These are phyloP conservation scores for Eumacrocentrus americanus DNA, from an alignment of 2,888 invertebrate species.

Conservation along the genomic window DNA sequence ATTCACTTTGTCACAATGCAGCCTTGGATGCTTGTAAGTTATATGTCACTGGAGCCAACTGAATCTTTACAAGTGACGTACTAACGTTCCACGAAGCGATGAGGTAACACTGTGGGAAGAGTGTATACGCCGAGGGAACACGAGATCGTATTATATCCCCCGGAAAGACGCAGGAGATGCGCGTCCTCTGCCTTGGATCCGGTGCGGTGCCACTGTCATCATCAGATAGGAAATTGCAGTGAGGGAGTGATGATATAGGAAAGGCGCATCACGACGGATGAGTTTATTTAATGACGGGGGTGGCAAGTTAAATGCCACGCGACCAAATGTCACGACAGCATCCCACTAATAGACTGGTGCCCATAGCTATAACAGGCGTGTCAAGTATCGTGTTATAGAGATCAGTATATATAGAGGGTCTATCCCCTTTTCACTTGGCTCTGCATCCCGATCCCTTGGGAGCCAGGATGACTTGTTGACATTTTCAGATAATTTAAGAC, in stretches of 20 bases:
- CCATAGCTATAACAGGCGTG: constrained; percentile 2
- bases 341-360: constrained; percentile 50
- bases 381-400: constrained; percentile 12
- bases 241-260: background rate
- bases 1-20: background rate
- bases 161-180: constrained; percentile 50
- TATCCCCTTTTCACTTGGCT: background rate
- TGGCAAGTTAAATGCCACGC: constrained; percentile 53
- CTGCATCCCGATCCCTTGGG: background rate
- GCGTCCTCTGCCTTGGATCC: constrained; percentile 32
- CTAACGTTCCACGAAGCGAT: constrained; percentile 1
- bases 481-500: background rate
- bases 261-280: constrained; percentile 31
- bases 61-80: background rate
- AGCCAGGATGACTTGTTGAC: background rate
- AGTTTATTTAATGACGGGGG: constrained; percentile 31
- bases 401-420: background rate
- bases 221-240: constrained; percentile 21
- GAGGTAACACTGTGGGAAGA: constrained; percentile 20
- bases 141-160: constrained; percentile 45
- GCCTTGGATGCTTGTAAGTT: background rate
- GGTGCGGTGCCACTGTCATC: background rate
- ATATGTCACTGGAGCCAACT: background rate
- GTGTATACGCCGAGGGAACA: constrained; percentile 3
- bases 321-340: constrained; percentile 47